A percentile compares a stretch with the other conserved stretches of the same genome.
Conservation (phyloP, 2,888 invertebrate genomes). For the Bellardia pandia region DNA sequence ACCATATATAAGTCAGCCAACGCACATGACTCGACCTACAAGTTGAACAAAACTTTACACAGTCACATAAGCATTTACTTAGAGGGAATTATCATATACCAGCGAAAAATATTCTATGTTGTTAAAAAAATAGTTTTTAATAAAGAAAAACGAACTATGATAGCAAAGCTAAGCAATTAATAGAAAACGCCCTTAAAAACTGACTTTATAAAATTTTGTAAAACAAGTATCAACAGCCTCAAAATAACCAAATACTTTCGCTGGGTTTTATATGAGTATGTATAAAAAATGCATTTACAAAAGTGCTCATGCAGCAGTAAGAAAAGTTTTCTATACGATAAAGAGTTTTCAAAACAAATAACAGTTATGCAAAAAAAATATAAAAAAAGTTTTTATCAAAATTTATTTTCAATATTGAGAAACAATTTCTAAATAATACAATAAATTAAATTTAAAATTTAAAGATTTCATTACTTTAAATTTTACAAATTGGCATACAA, state of each 20-base stretch:
- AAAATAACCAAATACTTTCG: not conserved
- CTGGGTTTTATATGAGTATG: not conserved
- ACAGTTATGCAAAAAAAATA: conserved; percentile 5
- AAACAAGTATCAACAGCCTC: too few relatives aligned
- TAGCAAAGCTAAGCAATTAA: too few relatives aligned
- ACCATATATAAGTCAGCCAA: too few relatives aligned
- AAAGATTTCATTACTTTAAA: not conserved
- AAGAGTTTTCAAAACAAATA: conserved; percentile 42
- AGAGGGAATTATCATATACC: not conserved
- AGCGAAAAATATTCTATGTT: not conserved
- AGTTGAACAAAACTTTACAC: conserved; percentile 11
- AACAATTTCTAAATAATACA: not conserved
- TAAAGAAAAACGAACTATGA: too few relatives aligned
- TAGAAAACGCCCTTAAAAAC: too few relatives aligned
- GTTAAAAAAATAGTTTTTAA: too few relatives aligned
- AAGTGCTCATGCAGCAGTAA: conserved; percentile 27
- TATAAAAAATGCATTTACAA: not conserved
- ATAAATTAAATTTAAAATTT: conserved; percentile 10
- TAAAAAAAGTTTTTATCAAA: not conserved
- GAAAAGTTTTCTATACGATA: conserved; percentile 48
- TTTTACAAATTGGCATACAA: not conserved
- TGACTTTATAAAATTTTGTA: too few relatives aligned
- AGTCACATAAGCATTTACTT: conserved; percentile 23
- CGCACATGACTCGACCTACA: conserved; percentile 5
- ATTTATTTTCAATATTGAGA: conserved; percentile 21